Evolutionary conservation across 2,113 vertebrate species (phyloP).

Genomic region (Columba janthina): DNA sequence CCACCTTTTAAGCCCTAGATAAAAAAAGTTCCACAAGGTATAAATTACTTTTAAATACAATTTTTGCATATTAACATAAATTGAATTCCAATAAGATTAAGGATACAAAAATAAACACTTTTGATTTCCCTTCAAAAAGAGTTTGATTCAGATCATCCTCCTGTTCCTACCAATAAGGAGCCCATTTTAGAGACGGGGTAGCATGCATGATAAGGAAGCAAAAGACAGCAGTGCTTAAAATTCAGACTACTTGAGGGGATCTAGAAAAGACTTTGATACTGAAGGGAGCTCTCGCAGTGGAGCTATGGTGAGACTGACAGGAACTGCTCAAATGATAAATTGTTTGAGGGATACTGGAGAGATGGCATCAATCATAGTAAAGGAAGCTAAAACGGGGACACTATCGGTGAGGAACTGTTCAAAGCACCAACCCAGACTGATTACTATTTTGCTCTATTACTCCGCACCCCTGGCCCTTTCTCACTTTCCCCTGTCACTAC

Average conservation of each 20-base stretch:
- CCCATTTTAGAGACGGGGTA: neutral
- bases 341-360: neutral
- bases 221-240: neutral
- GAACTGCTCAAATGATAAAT: neutral
- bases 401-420: neutral
- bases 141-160: neutral
- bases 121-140: neutral
- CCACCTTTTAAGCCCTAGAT: neutral
- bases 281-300: neutral
- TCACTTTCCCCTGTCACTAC: neutral
- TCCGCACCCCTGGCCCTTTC: fast-evolving
- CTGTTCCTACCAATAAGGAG: neutral
- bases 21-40: neutral
- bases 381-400: neutral
- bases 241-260: neutral
- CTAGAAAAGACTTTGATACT: neutral
- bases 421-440: neutral
- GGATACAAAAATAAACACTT: neutral
- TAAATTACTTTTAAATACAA: neutral
- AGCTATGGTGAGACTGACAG: neutral
- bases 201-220: neutral
- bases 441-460: fast-evolving
- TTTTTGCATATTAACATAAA: neutral
- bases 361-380: neutral
- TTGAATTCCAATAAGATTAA: neutral